Evolutionary conservation across 1,140 invertebrate genomes (phyloP), one percentile per base, ranked within the genome.

Genomic region (Drosophila orena): DNA sequence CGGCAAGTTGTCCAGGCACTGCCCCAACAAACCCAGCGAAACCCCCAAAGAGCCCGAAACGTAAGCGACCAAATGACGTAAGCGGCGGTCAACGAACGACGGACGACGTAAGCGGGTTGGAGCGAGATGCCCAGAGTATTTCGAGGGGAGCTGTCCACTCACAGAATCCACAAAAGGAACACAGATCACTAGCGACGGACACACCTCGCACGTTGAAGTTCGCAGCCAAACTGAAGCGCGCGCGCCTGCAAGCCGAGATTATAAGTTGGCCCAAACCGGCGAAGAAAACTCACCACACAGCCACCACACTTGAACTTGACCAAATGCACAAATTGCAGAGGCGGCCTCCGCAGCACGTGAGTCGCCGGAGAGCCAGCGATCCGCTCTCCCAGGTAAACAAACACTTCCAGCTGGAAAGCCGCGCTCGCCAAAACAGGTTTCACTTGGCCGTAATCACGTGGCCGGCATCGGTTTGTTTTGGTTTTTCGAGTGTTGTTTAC

Each of bases 271-370:
- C 75, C 15, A 43, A 44, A 22, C 61, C 61, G 62, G 77, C 59
- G 42, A 52, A 56, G 56, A 59, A 75, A 75, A 89, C 49, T 38
- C 79, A 78, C 38, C 53, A 54, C n/a, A 34, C 27, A 37, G 42
- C 66, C 83, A 88, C 79, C 84, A 89, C 84, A 84, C 80, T 90
- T 89, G 84, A 89, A 89, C 84, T 89, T 89, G 84, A 89, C 84
- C 85, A 89, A 89, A 89, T 89, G 85, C 85, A 90, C 79, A 84
- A 89, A 90, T 90, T 90, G 85, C 84, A 84, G 85, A 90, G 76
- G 77, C 56, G 58, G 52, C 74, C 64, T 55, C 35, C 38, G 34
- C 24, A 44, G 75, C 55, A 58, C 79, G 75, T 73, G 79, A 73
- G 49, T 34, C 2, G 60, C 43, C 22, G 3, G 22, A 46, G 64